Conservation (phyloP, 2,797 vertebrate genomes). For the Pseudochirops cupreus region DNA sequence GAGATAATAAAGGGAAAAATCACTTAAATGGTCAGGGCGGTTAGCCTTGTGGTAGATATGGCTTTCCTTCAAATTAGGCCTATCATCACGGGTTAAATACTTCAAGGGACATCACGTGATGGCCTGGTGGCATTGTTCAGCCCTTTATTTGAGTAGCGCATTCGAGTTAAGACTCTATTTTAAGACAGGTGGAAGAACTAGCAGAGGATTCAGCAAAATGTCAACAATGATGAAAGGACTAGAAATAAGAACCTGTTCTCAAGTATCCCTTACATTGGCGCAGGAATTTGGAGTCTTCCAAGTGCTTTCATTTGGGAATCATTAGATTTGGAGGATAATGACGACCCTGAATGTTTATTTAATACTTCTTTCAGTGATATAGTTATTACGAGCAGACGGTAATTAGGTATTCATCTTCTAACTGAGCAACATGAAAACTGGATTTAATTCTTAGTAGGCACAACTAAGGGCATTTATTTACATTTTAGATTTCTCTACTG, state of each 20-base stretch:
- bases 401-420: not conserved
- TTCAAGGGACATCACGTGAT: not conserved
- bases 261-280: not conserved
- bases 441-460: not conserved
- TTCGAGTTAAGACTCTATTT: not conserved
- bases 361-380: not conserved
- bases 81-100: not conserved
- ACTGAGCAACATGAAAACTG: not conserved
- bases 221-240: not conserved
- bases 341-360: not conserved
- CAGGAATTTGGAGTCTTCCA: too few species aligned
- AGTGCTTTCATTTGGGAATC: not conserved
- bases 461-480: not conserved
- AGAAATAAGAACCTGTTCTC: not conserved
- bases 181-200: not conserved
- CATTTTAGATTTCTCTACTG: not conserved
- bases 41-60: not conserved
- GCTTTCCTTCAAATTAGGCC: not conserved
- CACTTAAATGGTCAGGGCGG: not conserved
- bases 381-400: not conserved
- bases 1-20: not conserved
- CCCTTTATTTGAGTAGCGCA: not conserved
- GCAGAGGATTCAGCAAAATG: not conserved
- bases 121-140: not conserved
- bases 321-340: not conserved